A percentile compares a stretch with the other conserved stretches of the same genome.
Conservation (phyloP, 2,113 vertebrate species). For the Rhizomys pruinosus region DNA sequence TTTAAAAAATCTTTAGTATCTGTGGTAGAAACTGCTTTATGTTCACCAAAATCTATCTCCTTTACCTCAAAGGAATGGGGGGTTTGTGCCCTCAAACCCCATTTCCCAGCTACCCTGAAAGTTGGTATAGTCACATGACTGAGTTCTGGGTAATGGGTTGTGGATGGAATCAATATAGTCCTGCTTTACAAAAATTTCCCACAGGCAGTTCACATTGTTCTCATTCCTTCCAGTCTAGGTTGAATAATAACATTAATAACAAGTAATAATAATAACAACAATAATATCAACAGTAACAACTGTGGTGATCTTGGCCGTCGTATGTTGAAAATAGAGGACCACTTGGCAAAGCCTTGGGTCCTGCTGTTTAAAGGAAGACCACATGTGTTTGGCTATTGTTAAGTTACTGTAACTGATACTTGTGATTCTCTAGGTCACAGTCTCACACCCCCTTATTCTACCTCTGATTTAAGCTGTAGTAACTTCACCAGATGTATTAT, state of each 20-base stretch:
- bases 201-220: not conserved
- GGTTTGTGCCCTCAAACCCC: not conserved
- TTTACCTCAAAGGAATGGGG: too few relatives aligned
- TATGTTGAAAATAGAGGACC: not conserved
- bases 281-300: not conserved
- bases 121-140: not conserved
- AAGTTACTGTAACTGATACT: not conserved
- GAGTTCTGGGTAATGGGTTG: not conserved
- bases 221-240: not conserved
- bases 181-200: not conserved
- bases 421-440: not conserved
- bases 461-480: not conserved
- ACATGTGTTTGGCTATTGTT: not conserved
- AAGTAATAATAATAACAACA: not conserved
- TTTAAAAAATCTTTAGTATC: not conserved
- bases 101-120: not conserved
- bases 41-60: not conserved
- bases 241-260: not conserved
- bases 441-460: not conserved
- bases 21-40: not conserved
- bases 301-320: not conserved
- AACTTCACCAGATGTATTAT: not conserved
- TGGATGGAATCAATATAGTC: not conserved
- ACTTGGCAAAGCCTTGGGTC: not conserved
- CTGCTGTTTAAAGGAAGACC: not conserved